Evolutionary conservation across 2,113 vertebrate genomes (phyloP), one percentile per base, ranked within the genome.

Genomic region (Amphilophus citrinellus): DNA sequence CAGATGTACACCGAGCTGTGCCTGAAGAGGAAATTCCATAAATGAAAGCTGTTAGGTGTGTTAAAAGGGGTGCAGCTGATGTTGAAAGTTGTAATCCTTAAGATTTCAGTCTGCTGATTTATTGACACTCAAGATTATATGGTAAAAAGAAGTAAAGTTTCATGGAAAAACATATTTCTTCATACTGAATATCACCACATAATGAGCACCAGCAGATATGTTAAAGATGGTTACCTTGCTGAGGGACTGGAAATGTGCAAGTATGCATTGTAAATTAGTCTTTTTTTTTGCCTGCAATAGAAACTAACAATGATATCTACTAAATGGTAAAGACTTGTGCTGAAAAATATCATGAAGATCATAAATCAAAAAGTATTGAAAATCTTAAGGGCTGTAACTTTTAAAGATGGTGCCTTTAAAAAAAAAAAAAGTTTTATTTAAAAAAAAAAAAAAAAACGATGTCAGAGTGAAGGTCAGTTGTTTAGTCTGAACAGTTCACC

Each of bases 401-500:
- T 75, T 61, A 61, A 65, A 63, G 2, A 37, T 66, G 50, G 3
- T 17, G 75, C 57, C 18, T 10, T 20, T 53, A 18, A 71, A 53
- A 71, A 53, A 9, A n/a, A 71, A 53, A 32, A 53, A 17, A 53
- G 17, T 27, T 73, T 56, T 5, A 32, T 0, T 1, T 73, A 13
- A n/a, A 32, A 71, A 66, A 47, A 47, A 47, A 7, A 14, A 44
- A 44, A 15, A 50, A 73, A 56, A 73, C 13, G 2, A 73, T 56
- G 68, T 73, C 18, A 8, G 18, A 73, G 7, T 73, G 47, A 73
- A 73, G 68, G 68, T 73, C 18, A 73, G 61, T 61, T 88, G 60
- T 82, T 86, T 15, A 62, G 66, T 57, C 71, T 77, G 71, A n/a
- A 17, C 61, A 77, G 56, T 83, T 85, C 60, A 86, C 15, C 79